A percentile compares a stretch with the other conserved stretches of the same genome.
Evolutionary conservation across 2,113 vertebrate species (phyloP).

Genomic region (Herpailurus yagouaroundi): DNA sequence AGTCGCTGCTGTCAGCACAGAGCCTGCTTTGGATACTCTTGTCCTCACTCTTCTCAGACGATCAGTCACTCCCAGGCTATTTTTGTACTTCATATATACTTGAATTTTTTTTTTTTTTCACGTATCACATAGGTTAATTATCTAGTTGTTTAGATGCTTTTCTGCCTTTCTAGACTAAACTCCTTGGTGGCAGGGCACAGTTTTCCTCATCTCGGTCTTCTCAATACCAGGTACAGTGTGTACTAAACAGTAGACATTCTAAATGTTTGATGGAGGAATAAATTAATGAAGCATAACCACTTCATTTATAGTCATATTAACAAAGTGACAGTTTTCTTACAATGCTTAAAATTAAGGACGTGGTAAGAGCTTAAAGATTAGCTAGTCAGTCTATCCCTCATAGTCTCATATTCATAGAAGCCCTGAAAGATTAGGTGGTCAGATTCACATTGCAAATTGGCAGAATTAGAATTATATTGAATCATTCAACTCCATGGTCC

Average conservation of each 20-base stretch:
- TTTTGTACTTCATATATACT: background rate
- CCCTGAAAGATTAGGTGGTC: background rate
- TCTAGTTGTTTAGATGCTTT: background rate
- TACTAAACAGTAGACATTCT: background rate
- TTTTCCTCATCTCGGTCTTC: background rate
- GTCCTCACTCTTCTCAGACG: background rate
- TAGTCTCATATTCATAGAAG: background rate
- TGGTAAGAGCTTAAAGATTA: background rate
- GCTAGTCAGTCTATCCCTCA: background rate
- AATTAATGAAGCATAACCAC: background rate
- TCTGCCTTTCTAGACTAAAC: background rate
- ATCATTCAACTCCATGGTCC: background rate
- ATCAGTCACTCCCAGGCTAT: background rate
- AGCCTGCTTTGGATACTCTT: background rate
- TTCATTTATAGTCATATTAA: slow-evolving; percentile 4
- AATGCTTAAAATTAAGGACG: background rate
- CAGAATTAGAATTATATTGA: background rate
- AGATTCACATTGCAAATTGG: background rate
- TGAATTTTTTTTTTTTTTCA: background rate
- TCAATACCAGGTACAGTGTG: background rate
- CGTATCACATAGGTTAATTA: background rate
- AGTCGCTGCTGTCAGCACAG: too few species aligned
- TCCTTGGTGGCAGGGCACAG: background rate
- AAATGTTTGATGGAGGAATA: background rate
- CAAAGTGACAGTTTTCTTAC: background rate